phyloP scores from a whole-genome alignment of 2,888 invertebrate species.

The Drosophila cyrtoloma region DNA sequence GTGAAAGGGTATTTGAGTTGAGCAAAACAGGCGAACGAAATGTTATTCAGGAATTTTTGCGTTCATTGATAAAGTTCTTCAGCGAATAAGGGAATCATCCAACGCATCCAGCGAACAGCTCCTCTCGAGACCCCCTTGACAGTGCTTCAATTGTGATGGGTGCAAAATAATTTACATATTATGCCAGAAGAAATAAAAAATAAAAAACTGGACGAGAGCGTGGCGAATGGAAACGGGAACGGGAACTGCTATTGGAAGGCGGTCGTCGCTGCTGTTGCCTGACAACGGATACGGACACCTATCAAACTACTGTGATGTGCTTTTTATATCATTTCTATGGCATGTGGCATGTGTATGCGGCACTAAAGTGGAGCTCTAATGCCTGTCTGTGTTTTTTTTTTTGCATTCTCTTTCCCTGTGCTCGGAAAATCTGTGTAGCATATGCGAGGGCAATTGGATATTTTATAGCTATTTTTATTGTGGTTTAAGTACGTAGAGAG shows the following conservation, averaged over 20 bases:
- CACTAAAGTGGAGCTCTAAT: conserved; percentile 21
- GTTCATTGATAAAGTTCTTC: conserved; percentile 70
- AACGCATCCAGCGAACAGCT: conserved; percentile 6
- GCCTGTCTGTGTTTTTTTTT: not conserved
- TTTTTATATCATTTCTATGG: conserved; percentile 24
- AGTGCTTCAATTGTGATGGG: conserved; percentile 43
- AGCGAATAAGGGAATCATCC: conserved; percentile 49
- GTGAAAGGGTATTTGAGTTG: conserved; percentile 7
- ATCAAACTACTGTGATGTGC: conserved; percentile 49
- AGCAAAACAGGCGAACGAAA: conserved; percentile 26
- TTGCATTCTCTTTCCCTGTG: not conserved
- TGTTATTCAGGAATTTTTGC: conserved; percentile 65
- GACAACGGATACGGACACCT: conserved; percentile 29
- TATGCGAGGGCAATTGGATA: conserved; percentile 46
- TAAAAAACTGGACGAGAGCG: conserved; percentile 14
- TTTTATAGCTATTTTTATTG: conserved; percentile 50
- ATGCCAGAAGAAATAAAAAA: conserved; percentile 26
- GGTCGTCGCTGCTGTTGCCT: conserved; percentile 5
- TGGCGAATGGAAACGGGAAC: conserved; percentile 1
- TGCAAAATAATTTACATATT: conserved; percentile 75
- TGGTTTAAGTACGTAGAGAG: conserved; percentile 14
- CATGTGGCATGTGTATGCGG: conserved; percentile 24
- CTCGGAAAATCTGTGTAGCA: conserved; percentile 33
- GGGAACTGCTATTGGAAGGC: conserved; percentile 28
- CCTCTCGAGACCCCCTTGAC: not conserved